Percentiles rank a stretch among this genome's conserved stretches.
phyloP scores from a whole-genome alignment of 2,113 vertebrate genomes.

The Platichthys stellatus region DNA sequence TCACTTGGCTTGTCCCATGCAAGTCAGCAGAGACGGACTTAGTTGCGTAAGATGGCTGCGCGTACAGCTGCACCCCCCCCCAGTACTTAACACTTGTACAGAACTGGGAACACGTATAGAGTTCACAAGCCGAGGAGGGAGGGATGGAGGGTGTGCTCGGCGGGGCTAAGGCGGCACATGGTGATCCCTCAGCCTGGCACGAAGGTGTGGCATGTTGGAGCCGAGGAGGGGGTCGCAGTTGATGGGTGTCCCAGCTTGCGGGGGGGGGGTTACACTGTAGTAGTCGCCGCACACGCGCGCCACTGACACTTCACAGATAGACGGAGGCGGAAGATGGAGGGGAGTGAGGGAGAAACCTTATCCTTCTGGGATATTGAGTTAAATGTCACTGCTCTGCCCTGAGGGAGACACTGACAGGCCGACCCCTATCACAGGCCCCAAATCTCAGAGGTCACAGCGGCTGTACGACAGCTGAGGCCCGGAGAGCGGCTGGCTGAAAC shows the following conservation, averaged over 20 bases:
- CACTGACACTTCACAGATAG: constrained; percentile 53
- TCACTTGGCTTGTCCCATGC: constrained; percentile 54
- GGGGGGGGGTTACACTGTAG: constrained; percentile 37
- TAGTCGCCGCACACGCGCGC: constrained; percentile 41
- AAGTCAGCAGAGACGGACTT: constrained; percentile 73
- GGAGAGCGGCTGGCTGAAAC: constrained; percentile 47
- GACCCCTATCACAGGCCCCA: constrained; percentile 68
- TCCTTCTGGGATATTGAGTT: constrained; percentile 83
- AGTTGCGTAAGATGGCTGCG: constrained; percentile 60
- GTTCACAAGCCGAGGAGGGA: constrained; percentile 46
- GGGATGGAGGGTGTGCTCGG: constrained; percentile 1
- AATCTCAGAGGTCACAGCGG: constrained; percentile 74
- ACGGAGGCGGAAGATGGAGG: constrained; percentile 65
- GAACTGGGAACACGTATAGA: constrained; percentile 63
- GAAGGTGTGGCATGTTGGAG: constrained; percentile 56
- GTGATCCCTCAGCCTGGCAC: constrained; percentile 62
- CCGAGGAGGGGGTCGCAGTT: constrained; percentile 23
- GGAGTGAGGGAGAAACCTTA: constrained; percentile 71
- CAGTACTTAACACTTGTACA: constrained; percentile 68
- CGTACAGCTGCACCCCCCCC: constrained; percentile 11
- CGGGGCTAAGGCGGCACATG: constrained; percentile 54
- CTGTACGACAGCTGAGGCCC: constrained; percentile 75
- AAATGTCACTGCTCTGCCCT: constrained; percentile 80
- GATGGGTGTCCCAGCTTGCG: constrained; percentile 57
- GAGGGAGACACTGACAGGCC: constrained; percentile 81